Conservation (phyloP, 2,888 invertebrate genomes). For the Malthinus flaveolus region DNA sequence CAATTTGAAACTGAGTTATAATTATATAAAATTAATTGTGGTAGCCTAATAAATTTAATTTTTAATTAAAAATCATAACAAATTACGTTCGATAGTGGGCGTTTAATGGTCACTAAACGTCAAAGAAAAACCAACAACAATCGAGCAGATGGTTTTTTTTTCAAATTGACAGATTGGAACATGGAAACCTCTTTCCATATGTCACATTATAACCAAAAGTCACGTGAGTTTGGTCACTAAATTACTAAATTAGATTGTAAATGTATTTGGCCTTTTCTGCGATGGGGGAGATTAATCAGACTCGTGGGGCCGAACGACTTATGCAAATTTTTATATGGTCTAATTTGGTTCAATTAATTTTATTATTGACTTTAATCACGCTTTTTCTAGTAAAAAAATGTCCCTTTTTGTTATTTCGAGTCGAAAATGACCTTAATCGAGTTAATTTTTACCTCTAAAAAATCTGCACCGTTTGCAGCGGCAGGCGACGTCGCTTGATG, state of each 20-base stretch:
- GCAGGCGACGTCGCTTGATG: constrained; percentile 46
- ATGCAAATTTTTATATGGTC: constrained; percentile 31
- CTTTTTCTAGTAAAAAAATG: constrained; percentile 10
- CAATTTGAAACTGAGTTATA: background rate
- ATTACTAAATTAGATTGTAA: constrained; percentile 30
- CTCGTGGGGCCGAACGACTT: constrained; percentile 19
- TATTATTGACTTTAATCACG: constrained; percentile 25
- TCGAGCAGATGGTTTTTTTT: constrained; percentile 22
- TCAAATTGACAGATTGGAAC: constrained; percentile 28
- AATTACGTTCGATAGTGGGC: constrained; percentile 10
- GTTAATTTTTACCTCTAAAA: constrained; percentile 46
- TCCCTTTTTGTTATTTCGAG: background rate
- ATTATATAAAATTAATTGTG: constrained; percentile 4
- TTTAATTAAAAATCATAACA: constrained; percentile 11
- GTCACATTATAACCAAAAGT: constrained; percentile 25
- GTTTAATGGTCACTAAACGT: constrained; percentile 31
- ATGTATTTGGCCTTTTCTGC: constrained; percentile 21
- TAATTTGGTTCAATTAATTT: constrained; percentile 24
- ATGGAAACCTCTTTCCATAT: constrained; percentile 23
- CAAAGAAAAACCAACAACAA: constrained; percentile 30
- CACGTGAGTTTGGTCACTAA: constrained; percentile 29
- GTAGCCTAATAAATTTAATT: constrained; percentile 1
- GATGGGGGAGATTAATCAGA: constrained; percentile 25
- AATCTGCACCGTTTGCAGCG: constrained; percentile 50
- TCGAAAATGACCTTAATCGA: too few relatives aligned